Base-by-base conservation (phyloP, 2,113 vertebrate species). In the Amblyopsis rosae region DNA sequence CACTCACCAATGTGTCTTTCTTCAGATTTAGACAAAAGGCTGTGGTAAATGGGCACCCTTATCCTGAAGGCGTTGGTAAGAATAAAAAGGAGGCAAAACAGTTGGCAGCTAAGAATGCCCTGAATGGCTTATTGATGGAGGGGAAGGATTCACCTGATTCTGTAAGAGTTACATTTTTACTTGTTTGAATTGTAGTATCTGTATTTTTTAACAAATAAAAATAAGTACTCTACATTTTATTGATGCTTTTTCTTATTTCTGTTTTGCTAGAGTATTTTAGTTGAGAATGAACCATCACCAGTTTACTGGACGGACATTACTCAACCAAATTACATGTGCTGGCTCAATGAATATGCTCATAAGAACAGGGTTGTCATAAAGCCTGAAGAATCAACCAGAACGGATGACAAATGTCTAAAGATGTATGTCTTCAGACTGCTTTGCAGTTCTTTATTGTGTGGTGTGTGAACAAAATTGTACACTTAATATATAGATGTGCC, bases 21-120 rank as follows among this genome's bases (percentile, higher is more conserved):
- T 51, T 9, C 53, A 93, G 93, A 16, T 93, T 93, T 58, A 85
- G 63, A 0, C 0, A 86, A 0, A 81, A 54, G 75, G 92, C 9
- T 0, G 15, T 90, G 6, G 0, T 94, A 1, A 68, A 87, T 59
- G 76, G 66, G 3, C 62, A 71, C 10, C 1, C 0, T 0, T 92
- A 87, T 82, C 80, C 87, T 48, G 69, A 75, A 0, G 92, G 41
- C 7, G 68, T 73, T 51, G 93, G 93, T 0, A 85, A 75, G 46
- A 87, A 15, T 67, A 93, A 93, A 80, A 92, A 87, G 47, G 92
- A 89, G 54, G 93, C 93, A 3, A 90, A 64, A 63, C 82, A 89
- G 16, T 81, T 87, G 0, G 93, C 93, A 8, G 92, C 93, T 15
- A 82, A 82, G 80, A 82, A 90, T 46, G 91, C 83, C 0, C 19